Percentiles rank a stretch among this genome's conserved stretches.
These are phyloP conservation scores for Cerastoderma edule DNA, from an alignment of 2,888 invertebrate genomes.

Conservation along the genomic window DNA sequence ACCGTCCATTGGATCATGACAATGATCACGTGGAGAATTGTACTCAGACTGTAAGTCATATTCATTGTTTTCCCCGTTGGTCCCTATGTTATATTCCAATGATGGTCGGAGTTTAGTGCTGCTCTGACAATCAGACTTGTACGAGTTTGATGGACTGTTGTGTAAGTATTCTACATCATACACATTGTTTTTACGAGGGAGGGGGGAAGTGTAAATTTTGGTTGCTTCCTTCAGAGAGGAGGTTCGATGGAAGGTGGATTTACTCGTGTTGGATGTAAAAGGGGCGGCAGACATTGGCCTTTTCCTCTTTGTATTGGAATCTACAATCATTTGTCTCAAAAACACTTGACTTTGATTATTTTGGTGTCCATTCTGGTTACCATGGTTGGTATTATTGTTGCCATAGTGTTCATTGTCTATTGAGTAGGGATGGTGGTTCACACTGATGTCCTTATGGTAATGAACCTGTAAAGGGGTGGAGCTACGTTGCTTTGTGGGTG, in stretches of 20 bases:
- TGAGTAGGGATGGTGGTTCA: conserved; percentile 56
- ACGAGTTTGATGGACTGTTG: conserved; percentile 30
- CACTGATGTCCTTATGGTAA: conserved; percentile 45
- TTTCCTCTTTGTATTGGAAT: conserved; percentile 39
- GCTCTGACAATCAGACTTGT: conserved; percentile 55
- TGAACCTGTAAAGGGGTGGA: conserved; percentile 29
- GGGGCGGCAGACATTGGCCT: conserved; percentile 47
- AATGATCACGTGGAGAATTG: conserved; percentile 6
- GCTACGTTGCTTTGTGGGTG: conserved; percentile 28
- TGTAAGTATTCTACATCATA: conserved; percentile 39
- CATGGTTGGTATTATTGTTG: not conserved
- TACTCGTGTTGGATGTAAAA: conserved; percentile 24
- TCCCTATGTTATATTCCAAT: conserved; percentile 61
- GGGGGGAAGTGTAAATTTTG: conserved; percentile 52
- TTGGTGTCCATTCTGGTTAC: conserved; percentile 10
- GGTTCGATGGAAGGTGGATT: conserved; percentile 50
- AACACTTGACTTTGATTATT: conserved; percentile 38
- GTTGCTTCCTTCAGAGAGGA: conserved; percentile 58
- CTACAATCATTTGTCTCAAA: conserved; percentile 38
- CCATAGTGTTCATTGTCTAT: conserved; percentile 13
- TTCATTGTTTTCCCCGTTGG: conserved; percentile 3
- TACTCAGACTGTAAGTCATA: not conserved
- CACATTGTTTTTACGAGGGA: conserved; percentile 42
- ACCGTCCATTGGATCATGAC: conserved; percentile 9
- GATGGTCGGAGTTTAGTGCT: conserved; percentile 62